Conservation (phyloP, 2,888 invertebrate species). For the Myopa testacea region DNA sequence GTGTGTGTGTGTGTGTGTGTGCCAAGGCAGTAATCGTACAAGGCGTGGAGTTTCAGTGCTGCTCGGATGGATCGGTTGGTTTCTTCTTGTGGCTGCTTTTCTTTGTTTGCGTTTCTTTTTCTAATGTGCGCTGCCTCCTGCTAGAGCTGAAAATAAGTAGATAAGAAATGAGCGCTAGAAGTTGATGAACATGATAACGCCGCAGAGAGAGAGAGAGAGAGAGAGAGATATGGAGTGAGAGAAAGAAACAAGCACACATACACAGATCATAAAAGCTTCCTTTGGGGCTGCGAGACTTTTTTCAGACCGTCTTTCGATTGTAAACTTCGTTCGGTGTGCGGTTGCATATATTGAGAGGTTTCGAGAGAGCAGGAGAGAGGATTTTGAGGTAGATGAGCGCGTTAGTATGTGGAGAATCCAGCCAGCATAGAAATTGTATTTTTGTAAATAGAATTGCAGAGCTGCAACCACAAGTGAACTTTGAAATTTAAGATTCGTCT, state of each 20-base stretch:
- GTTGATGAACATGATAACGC: neutral
- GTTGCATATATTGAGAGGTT: neutral
- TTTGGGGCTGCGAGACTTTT: too few relatives aligned
- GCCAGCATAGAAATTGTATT: neutral
- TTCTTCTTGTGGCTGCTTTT: neutral
- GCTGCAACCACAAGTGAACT: constrained; percentile 27
- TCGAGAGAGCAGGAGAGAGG: constrained; percentile 13
- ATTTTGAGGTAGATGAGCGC: neutral
- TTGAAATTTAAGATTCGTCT: constrained; percentile 26
- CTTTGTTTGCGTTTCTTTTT: constrained; percentile 14
- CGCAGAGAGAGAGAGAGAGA: neutral
- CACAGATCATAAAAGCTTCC: neutral
- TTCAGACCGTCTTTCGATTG: too few relatives aligned
- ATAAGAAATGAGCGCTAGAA: neutral
- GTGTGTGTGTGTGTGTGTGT: constrained; percentile 23
- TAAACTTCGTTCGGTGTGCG: neutral
- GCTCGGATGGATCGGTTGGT: constrained; percentile 6
- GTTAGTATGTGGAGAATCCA: neutral
- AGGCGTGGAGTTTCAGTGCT: constrained; percentile 28
- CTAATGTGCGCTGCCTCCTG: constrained; percentile 20
- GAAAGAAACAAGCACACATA: too few relatives aligned
- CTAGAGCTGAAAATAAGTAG: neutral
- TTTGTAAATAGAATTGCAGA: neutral
- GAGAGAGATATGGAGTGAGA: neutral
- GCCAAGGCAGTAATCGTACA: constrained; percentile 22